Percentiles rank a stretch among this genome's conserved stretches.
Evolutionary conservation across 2,113 vertebrate species (phyloP).

Genomic region (Xenopus laevis): DNA sequence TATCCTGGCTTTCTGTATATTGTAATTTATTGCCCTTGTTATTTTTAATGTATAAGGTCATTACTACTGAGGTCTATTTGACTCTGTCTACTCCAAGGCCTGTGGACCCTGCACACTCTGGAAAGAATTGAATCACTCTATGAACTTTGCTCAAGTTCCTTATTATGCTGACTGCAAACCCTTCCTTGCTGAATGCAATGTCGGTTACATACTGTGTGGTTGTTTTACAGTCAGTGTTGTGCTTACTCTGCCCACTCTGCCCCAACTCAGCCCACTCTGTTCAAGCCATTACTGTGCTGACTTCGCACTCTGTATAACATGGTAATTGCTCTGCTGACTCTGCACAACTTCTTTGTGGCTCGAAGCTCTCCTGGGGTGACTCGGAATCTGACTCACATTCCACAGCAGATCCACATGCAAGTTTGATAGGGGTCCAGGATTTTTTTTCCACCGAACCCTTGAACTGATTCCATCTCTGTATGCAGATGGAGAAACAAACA

Average conservation of each 20-base stretch:
- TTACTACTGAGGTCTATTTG: too few relatives aligned
- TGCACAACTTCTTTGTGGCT: slow-evolving; percentile 13
- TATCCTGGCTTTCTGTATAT: too few relatives aligned
- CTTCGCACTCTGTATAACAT: slow-evolving; percentile 6
- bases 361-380: slow-evolving; percentile 39
- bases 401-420: slow-evolving; percentile 37
- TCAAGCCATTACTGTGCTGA: slow-evolving; percentile 24
- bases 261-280: background rate
- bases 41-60: too few relatives aligned
- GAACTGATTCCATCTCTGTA: background rate
- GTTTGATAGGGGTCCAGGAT: slow-evolving; percentile 37
- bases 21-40: too few relatives aligned
- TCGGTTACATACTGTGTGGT: too few relatives aligned
- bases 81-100: too few relatives aligned
- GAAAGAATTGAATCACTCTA: too few relatives aligned
- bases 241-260: background rate
- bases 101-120: too few relatives aligned
- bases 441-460: slow-evolving; percentile 19
- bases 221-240: background rate
- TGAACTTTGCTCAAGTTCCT: too few relatives aligned
- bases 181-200: too few relatives aligned
- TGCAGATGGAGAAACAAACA: slow-evolving; percentile 7
- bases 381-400: slow-evolving; percentile 41
- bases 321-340: slow-evolving; percentile 2
- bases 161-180: too few relatives aligned